Evolutionary conservation across 2,888 invertebrate species (phyloP), one percentile per base, ranked within the genome.

Genomic region (Gastracanthus pulcherrimus): DNA sequence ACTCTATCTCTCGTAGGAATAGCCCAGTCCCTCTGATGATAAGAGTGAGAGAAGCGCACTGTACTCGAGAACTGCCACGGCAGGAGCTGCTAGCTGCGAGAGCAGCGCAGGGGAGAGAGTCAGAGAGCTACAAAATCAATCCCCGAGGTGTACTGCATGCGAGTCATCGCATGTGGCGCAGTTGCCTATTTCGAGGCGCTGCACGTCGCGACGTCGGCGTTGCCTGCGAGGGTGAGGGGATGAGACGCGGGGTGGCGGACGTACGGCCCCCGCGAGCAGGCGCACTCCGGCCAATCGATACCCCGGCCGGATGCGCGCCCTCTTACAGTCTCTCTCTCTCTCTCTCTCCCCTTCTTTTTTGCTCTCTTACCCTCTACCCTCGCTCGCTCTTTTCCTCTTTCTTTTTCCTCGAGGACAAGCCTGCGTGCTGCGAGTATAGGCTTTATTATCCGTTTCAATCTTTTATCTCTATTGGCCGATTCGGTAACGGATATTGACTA

Each of bases 231-330:
- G n/a, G n/a, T n/a, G n/a, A n/a, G n/a, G n/a, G n/a, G n/a, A n/a
- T n/a, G 16, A 34, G 55, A 51, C 38, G 16, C 45, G 31, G 16
- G 66, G 36, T 26, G 76, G 41, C 38, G 66, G 66, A n/a, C n/a
- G n/a, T n/a, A n/a, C 67, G 9, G 31, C 31, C 34, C 48, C 23
- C 11, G n/a, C 16, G 41, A 76, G 76, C 77, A 77, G 29, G 77
- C 77, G 77, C 77, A 77, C 29, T 77, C 6, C n/a, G 48, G 3
- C 9, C 48, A 51, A 77, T 77, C 77, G 77, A 77, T 77, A 77
- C 19, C 29, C 26, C 41, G 41, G 26, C 23, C 66, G 66, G 66
- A 66, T 66, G 36, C 26, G 66, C 66, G 66, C 66, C 31, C 34
- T 31, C 34, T 60, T 55, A 5, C 26, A 11, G 19, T 55, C 26